A percentile compares a stretch with the other conserved stretches of the same genome.
Conservation (phyloP, 2,797 vertebrate species). For the Poeciliopsis infans region DNA sequence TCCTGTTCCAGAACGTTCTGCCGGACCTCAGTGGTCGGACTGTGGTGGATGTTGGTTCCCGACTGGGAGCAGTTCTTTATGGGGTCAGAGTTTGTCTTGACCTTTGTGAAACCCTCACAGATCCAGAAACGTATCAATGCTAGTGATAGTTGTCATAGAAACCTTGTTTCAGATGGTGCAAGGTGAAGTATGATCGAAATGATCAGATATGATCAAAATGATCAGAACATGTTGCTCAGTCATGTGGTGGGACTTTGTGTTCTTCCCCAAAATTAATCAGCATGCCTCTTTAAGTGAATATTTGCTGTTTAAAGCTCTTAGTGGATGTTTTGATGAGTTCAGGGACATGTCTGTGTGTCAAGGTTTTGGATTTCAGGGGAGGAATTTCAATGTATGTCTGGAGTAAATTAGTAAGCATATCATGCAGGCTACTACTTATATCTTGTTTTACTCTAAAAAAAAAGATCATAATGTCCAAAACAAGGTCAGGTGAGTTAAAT, state of each 20-base stretch:
- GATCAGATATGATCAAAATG: background rate
- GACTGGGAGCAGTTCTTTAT: slow-evolving; percentile 91
- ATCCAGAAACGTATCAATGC: background rate
- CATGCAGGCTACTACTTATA: no score
- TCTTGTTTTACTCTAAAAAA: background rate
- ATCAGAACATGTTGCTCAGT: background rate
- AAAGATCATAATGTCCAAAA: background rate
- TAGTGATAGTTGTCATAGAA: background rate
- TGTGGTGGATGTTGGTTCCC: slow-evolving; percentile 92
- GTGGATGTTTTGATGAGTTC: background rate
- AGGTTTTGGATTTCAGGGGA: background rate
- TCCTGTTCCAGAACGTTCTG: slow-evolving; percentile 89
- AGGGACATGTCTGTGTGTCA: background rate
- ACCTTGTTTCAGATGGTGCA: background rate
- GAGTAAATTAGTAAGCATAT: no score
- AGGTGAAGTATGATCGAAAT: background rate
- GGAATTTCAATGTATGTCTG: background rate
- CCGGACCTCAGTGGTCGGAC: slow-evolving; percentile 88
- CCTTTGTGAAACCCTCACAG: background rate
- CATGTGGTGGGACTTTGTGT: background rate
- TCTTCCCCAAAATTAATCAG: background rate
- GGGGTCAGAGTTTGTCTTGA: slow-evolving; percentile 79
- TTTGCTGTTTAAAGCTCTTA: background rate
- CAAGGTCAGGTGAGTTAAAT: background rate
- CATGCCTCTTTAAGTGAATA: background rate